Conservation (phyloP, 2,888 invertebrate genomes). For the Acrobasis repandana region DNA sequence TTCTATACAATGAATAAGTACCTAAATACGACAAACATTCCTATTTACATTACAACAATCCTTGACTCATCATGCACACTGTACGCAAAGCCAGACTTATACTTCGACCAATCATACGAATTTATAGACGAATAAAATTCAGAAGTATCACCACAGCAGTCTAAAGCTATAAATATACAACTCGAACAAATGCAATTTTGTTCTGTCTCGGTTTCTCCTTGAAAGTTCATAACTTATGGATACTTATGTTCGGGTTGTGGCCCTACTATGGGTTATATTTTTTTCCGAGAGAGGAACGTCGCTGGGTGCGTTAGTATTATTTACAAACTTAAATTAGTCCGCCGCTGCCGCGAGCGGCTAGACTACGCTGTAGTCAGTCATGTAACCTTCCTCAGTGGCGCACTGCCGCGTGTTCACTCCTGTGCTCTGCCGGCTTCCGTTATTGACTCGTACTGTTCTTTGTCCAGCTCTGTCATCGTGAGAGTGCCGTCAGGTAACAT, state of each 20-base stretch:
- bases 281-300: neutral
- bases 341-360: neutral
- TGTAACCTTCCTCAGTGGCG: neutral
- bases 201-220: too few species aligned
- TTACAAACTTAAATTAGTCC: constrained; percentile 3
- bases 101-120: neutral
- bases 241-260: too few species aligned
- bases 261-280: neutral
- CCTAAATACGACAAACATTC: neutral
- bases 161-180: too few species aligned
- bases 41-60: neutral
- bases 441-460: constrained; percentile 90
- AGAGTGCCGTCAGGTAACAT: constrained; percentile 92
- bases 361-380: constrained; percentile 17
- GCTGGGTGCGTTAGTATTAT: neutral
- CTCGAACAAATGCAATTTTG: too few species aligned
- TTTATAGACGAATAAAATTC: neutral
- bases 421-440: constrained; percentile 83
- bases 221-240: too few species aligned
- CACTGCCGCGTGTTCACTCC: constrained; percentile 54
- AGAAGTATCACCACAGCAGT: too few species aligned
- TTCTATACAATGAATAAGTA: neutral
- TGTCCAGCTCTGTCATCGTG: constrained; percentile 94
- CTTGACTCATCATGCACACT: neutral
- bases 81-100: neutral